Base-by-base conservation (phyloP, 2,113 vertebrate species). In the Progne subis region DNA sequence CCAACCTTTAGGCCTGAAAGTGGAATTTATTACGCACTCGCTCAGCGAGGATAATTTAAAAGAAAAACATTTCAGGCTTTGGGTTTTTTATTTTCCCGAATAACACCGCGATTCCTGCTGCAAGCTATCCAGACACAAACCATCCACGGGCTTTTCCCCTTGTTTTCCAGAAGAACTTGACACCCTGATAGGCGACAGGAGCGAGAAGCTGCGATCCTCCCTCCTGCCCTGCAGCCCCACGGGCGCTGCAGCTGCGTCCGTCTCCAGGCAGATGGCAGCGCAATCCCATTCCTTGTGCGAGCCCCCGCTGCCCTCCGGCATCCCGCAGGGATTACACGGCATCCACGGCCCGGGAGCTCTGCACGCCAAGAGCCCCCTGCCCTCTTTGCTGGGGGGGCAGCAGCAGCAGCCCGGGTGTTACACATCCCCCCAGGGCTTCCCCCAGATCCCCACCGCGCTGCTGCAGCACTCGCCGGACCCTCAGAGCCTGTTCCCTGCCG, bases 151-250 rank as follows among this genome's bases (percentile, higher is more conserved):
- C 11, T 41, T 60, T 94, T 49, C 89, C 59, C 59, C 9, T 86
- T 95, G 44, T 68, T 92, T 97, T 96, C 77, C 97, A 99, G 99
- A 99, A 95, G 98, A 99, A 55, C 98, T 99, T 12, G 99, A 99
- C 95, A 98, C 97, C 37, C 98, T 99, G 39, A 98, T 99, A 31
- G 99, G 99, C 24, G 98, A 98, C 59, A 99, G 96, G 94, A 95
- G 96, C 4, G 98, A 99, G 46, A 99, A 98, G 93, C 88, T 98
- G 98, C 97, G 97, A 9, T 97, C 95, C 37, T 96, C 96, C 0
- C 32, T 97, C 10, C 18, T 96, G 82, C 17, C 97, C 86, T 98
- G 98, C 93, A 97, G 96, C 57, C 76, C 95, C 1, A 20, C 97
- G 52, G 97, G 94, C 32, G 65, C 90, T 85, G 90, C 95, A 94